Percentiles rank a stretch among this genome's conserved stretches.
Conservation (phyloP, 2,113 vertebrate species). For the Centropristis striata region DNA sequence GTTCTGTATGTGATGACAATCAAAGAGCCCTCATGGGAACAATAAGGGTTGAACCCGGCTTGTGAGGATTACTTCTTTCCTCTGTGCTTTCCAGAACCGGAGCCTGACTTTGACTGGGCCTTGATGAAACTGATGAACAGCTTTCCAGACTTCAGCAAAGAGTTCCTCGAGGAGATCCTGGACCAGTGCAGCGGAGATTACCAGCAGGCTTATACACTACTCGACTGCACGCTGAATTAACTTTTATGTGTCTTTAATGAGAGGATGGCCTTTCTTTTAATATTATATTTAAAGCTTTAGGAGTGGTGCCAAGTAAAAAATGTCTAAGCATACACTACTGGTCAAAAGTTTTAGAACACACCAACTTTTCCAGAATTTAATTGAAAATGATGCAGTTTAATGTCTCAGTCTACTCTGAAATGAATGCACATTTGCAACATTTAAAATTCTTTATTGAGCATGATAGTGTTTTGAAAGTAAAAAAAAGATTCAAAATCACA, state of each 20-base stretch:
- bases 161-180: slow-evolving; percentile 77
- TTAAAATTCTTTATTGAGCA: too few species aligned
- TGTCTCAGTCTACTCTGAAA: too few species aligned
- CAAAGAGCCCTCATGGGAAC: slow-evolving; percentile 13
- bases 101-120: slow-evolving; percentile 58
- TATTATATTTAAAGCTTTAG: background rate
- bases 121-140: slow-evolving; percentile 71
- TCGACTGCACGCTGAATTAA: slow-evolving; percentile 36
- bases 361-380: too few species aligned
- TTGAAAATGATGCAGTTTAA: too few species aligned
- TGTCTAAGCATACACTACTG: too few species aligned
- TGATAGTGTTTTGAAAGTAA: too few species aligned
- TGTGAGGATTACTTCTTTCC: background rate
- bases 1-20: slow-evolving; percentile 1
- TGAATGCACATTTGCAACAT: too few species aligned
- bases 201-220: slow-evolving; percentile 65
- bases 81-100: slow-evolving; percentile 63
- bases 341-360: too few species aligned
- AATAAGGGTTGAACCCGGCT: background rate
- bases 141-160: slow-evolving; percentile 65
- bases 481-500: too few species aligned
- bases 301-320: background rate
- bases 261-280: background rate
- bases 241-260: background rate
- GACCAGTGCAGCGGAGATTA: slow-evolving; percentile 75